Conservation (phyloP, 1,140 invertebrate species). For the Drosophila albomicans region DNA sequence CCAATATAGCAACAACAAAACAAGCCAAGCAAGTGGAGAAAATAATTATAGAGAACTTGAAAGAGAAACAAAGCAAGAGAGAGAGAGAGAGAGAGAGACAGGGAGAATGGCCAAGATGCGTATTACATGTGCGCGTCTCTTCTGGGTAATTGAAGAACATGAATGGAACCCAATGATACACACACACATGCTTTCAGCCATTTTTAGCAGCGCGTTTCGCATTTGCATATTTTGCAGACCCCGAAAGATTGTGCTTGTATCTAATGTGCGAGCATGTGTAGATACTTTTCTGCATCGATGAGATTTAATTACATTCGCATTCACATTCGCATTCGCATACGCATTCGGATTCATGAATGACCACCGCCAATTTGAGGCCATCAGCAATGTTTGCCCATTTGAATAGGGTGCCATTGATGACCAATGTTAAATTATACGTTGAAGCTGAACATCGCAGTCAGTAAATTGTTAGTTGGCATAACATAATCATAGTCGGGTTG, state of each 20-base stretch:
- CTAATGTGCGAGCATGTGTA: conserved; percentile 41
- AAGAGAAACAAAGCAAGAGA: background rate
- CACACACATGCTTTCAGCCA: conserved; percentile 36
- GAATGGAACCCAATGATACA: conserved; percentile 56
- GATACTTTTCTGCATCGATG: conserved; percentile 78
- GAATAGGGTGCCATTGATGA: conserved; percentile 16
- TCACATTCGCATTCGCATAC: too few species aligned
- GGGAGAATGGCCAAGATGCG: conserved; percentile 53
- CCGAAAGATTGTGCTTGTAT: conserved; percentile 10
- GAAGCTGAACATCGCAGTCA: background rate
- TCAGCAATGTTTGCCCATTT: conserved; percentile 24
- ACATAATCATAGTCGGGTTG: background rate
- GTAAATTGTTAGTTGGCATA: background rate
- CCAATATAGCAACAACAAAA: conserved; percentile 49
- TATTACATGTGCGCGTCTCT: conserved; percentile 50
- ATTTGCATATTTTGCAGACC: conserved; percentile 28
- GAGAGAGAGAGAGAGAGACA: background rate
- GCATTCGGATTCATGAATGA: conserved; percentile 24
- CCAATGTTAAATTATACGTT: conserved; percentile 9
- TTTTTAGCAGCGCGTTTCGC: conserved; percentile 18
- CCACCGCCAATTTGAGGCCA: conserved; percentile 24
- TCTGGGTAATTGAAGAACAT: conserved; percentile 57
- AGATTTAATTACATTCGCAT: conserved; percentile 76
- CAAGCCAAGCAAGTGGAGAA: conserved; percentile 29
- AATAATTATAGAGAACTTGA: conserved; percentile 59